Conservation (phyloP, 2,797 vertebrate genomes). For the Tadarida brasiliensis region DNA sequence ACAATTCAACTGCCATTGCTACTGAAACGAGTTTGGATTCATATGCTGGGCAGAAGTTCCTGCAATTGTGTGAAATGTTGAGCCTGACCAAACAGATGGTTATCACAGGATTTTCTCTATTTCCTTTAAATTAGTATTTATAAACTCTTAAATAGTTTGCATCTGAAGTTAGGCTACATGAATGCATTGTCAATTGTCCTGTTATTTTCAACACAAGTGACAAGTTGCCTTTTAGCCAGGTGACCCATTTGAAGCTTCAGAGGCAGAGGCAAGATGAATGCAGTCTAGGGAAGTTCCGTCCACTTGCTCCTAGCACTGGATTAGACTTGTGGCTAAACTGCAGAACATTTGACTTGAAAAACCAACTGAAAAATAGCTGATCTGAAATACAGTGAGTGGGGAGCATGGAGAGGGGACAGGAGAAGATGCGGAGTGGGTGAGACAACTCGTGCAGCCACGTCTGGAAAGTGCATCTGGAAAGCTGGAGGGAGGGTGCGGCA, state of each 20-base stretch:
- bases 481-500: too few relatives aligned
- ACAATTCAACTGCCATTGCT: neutral
- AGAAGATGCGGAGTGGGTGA: too few relatives aligned
- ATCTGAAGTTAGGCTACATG: neutral
- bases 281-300: too few relatives aligned
- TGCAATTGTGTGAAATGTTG: neutral
- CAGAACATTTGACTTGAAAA: too few relatives aligned
- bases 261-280: too few relatives aligned
- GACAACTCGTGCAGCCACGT: too few relatives aligned
- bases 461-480: too few relatives aligned
- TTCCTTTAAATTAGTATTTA: neutral
- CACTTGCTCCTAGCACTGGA: too few relatives aligned
- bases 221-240: neutral
- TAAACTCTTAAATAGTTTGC: slow-evolving; percentile 11
- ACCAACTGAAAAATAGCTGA: too few relatives aligned
- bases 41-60: neutral
- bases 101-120: neutral
- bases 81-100: neutral
- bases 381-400: too few relatives aligned
- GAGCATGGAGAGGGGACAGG: too few relatives aligned
- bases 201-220: neutral
- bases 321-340: too few relatives aligned
- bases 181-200: neutral
- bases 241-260: neutral
- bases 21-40: neutral